phyloP scores from a whole-genome alignment of 1,140 invertebrate genomes.

The Sminthurides bifidus region DNA sequence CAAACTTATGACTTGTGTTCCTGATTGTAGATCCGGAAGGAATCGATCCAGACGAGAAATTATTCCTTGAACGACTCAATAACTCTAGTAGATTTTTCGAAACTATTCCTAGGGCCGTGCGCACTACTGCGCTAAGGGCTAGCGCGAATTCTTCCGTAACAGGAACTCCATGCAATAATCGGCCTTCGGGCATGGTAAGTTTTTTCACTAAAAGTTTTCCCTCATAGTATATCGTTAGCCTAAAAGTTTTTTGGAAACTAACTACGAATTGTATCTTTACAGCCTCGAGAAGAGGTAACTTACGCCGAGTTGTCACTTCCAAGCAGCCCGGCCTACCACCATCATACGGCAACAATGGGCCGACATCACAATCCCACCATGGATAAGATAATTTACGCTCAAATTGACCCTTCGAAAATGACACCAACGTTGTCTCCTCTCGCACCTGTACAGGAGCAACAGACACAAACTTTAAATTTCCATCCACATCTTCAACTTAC shows the following conservation, averaged over 20 bases:
- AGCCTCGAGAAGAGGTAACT: slow-evolving; percentile 42
- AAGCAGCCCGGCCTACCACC: slow-evolving; percentile 31
- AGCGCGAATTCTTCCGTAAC: slow-evolving; percentile 23
- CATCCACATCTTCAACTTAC: slow-evolving; percentile 5
- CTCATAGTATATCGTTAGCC: not conserved
- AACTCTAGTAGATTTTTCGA: slow-evolving; percentile 30
- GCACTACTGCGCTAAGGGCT: slow-evolving; percentile 21
- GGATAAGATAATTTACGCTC: slow-evolving; percentile 50
- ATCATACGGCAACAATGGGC: slow-evolving; percentile 32
- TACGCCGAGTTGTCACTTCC: slow-evolving; percentile 47
- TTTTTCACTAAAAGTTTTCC: not conserved
- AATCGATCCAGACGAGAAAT: slow-evolving; percentile 32
- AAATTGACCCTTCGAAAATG: slow-evolving; percentile 41
- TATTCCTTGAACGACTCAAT: slow-evolving; percentile 31
- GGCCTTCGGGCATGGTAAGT: slow-evolving; percentile 17
- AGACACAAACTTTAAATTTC: slow-evolving; percentile 31
- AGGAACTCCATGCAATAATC: slow-evolving; percentile 30
- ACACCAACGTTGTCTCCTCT: slow-evolving; percentile 4
- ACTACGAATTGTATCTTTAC: not conserved
- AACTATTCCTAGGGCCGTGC: slow-evolving; percentile 31
- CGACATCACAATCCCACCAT: slow-evolving; percentile 41
- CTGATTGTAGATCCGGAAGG: slow-evolving; percentile 26
- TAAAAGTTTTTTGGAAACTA: not conserved
- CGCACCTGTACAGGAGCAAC: slow-evolving; percentile 30
- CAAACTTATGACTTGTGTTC: not conserved